Evolutionary conservation across 1,140 invertebrate species (phyloP), one percentile per base, ranked within the genome.

Genomic region (Argopecten irradians): DNA sequence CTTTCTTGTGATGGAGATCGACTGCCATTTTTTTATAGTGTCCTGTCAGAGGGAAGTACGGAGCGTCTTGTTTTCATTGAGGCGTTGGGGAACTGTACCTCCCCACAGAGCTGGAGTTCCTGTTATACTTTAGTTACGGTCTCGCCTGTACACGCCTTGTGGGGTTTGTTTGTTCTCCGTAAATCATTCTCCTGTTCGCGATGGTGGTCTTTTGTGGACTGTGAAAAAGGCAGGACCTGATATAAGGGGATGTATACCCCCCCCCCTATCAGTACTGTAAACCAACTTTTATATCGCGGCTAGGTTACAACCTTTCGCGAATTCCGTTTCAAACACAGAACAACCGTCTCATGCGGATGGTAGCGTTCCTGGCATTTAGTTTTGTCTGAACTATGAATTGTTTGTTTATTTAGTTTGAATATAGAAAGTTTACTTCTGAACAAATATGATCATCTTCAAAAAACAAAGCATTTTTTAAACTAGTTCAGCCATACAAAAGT

Each of bases 31-130:
- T 96, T 0, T 97, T 96, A 0, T n/a, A n/a, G n/a, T 98, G 98
- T 0, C 98, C 98, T 86, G 97, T 98, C 82, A 98, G 95, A 22
- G 98, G 92, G 91, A 98, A 97, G 91, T 97, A 97, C 9, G 98
- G 97, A 0, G 97, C 92, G 34, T 93, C 91, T n/a, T 39, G 33
- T 88, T 33, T 93, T 87, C 34, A 93, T 86, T 0, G 97, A 97
- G 84, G 97, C 96, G 93, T 97, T 97, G 0, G 97, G 97, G 92
- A 97, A 97, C 93, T 97, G 95, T 93, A 98, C 97, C 88, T 98
- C 96, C 7, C 97, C 96, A 93, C 98, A 99, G 34, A 98, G 93
- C 96, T 98, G 97, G 5, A 98, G 95, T n/a, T 5, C 98, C 98
- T 34, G 98, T 96, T n/a, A n/a, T 0, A 97, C 96, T 88, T 93